Evolutionary conservation across 2,797 vertebrate species (phyloP), one percentile per base, ranked within the genome.

Genomic region (Diplodus sargus): DNA sequence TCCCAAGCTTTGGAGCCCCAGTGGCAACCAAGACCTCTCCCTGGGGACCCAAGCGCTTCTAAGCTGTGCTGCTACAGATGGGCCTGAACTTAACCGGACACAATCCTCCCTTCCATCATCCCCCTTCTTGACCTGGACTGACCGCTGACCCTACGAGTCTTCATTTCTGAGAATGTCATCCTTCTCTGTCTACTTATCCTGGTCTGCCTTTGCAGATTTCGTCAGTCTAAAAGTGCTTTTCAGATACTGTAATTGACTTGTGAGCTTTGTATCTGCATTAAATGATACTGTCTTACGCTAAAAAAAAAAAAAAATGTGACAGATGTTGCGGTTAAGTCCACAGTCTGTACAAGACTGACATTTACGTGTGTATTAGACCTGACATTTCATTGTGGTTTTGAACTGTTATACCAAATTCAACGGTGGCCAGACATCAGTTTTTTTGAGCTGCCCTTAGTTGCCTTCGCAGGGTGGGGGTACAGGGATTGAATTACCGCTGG

Each of bases 21-120:
- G 97, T 99, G 91, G 94, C 97, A 71, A 93, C 97, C 90, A 96
- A 94, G 88, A 92, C 97, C 81, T 98, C 98, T 83, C 97, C 98
- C 42, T 99, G 98, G 98, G 98, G 98, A 90, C 98, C 98, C 59
- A 99, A 99, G 88, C 97, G 98, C 94, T 99, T 99, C 95, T 99
- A 95, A 95, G 86, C 86, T 79, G 80, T 62, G 77, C 87, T 76
- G 83, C 86, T 86, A 64, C 84, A 79, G 59, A 79, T 9, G 45
- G 83, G 88, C 84, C 85, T 74, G 66, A 86, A 78, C 66, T 70
- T 62, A 80, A 89, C 85, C 81, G 53, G 73, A 89, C 88, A 88
- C 85, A 85, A 90, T 90, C 84, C 74, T 86, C 78, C 87, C 85
- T 58, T 66, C 51, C 64, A 70, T 88, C 30, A 61, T 28, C 68